phyloP scores from a whole-genome alignment of 2,797 vertebrate genomes.

The Pantherophis alleghaniensis region DNA sequence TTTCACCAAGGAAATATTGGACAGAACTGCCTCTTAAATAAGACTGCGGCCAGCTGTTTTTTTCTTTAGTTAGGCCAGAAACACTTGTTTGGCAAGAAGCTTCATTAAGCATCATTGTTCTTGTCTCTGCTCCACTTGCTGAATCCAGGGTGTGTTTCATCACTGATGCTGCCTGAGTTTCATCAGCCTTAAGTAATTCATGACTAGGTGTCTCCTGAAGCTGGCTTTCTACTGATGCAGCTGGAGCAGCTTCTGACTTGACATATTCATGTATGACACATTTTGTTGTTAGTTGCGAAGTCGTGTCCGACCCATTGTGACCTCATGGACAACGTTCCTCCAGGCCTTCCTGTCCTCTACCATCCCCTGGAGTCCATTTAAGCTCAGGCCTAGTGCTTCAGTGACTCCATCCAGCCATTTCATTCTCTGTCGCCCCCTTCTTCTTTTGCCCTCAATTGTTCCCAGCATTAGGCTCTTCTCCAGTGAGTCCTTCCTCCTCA shows the following conservation, averaged over 20 bases:
- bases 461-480: too few species aligned
- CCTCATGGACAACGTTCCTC: too few species aligned
- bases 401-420: too few species aligned
- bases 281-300: too few species aligned
- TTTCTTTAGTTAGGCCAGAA: neutral
- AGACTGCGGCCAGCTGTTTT: neutral
- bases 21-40: neutral
- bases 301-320: fast-evolving
- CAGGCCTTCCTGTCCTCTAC: too few species aligned
- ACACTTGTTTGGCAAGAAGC: neutral
- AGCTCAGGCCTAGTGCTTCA: too few species aligned
- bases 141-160: neutral
- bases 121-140: neutral
- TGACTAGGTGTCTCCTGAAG: neutral
- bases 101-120: neutral
- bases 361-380: too few species aligned
- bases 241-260: neutral
- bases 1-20: neutral
- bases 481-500: too few species aligned
- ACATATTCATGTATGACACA: neutral
- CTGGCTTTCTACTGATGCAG: neutral
- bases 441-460: too few species aligned
- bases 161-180: neutral
- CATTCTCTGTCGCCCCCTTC: too few species aligned
- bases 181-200: neutral